Evolutionary conservation across 2,888 invertebrate genomes (phyloP), one percentile per base, ranked within the genome.

Genomic region (Erebia ligea): DNA sequence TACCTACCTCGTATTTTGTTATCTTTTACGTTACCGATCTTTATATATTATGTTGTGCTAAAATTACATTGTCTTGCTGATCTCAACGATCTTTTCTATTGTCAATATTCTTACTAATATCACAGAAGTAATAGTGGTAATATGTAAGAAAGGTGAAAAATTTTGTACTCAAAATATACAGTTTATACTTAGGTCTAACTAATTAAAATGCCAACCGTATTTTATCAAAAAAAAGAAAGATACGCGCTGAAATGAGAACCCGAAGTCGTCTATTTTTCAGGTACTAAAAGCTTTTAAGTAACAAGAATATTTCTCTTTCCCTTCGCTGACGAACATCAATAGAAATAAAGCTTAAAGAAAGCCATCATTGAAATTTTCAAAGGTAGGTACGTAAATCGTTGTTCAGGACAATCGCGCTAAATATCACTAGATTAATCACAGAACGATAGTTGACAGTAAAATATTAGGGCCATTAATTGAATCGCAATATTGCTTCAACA

Each of bases 401-500:
- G 62, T 21, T 8, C 48, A 40, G 48, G 57, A 64, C 63, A 75
- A 68, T 69, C 34, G 66, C 59, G 25, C 69, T 67, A 72, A 82
- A 80, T 76, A 75, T 76, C 74, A 79, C 67, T 68, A 73, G 78
- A 87, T 89, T 86, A 85, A 83, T 89, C 84, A 87, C 83, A 82
- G 85, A 82, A 79, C 84, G 82, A 85, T 81, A 85, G 80, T 82
- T 80, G 89, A 86, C 90, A 83, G 85, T 87, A 85, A 91, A 90
- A 90, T 89, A 91, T 89, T 77, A 83, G 81, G 77, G 79, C 85
- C 89, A 89, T 91, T 90, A 90, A 88, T 90, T 86, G 83, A 88
- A 90, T 90, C 84, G 82, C 85, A 87, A 88, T 90, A 90, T 90
- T 88, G 85, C 84, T 86, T 84, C 81, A 82, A 83, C 84, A 84